phyloP scores from a whole-genome alignment of 2,113 vertebrate species.

The Heterochromis multidens region DNA sequence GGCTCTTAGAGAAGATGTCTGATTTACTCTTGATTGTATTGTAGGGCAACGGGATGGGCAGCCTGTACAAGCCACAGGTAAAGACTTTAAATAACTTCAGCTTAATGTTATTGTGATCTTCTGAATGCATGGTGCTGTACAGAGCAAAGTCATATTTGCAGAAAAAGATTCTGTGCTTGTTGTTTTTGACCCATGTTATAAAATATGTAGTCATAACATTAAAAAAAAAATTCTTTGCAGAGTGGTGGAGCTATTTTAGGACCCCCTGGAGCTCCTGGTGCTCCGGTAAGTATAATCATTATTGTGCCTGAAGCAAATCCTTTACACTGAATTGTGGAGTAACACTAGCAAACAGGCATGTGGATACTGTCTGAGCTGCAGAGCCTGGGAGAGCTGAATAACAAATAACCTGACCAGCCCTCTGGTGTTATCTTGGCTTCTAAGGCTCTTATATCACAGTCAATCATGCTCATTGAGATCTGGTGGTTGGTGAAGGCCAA shows the following conservation, averaged over 20 bases:
- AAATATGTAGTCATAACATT: constrained; percentile 27
- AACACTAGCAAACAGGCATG: constrained; percentile 23
- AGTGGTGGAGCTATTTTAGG: constrained; percentile 79
- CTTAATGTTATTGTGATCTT: constrained; percentile 4
- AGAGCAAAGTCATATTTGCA: neutral
- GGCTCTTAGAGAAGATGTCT: neutral
- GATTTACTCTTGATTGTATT: constrained; percentile 49
- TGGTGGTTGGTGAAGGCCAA: constrained; percentile 28
- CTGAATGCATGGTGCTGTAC: neutral
- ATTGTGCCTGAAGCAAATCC: constrained; percentile 53
- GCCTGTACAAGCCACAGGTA: constrained; percentile 98
- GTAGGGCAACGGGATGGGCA: constrained; percentile 95
- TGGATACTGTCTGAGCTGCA: constrained; percentile 29
- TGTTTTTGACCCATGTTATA: constrained; percentile 29
- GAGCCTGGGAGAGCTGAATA: constrained; percentile 41
- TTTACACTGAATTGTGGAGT: constrained; percentile 27
- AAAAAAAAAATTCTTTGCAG: constrained; percentile 67
- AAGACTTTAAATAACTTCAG: constrained; percentile 24
- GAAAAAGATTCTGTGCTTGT: neutral
- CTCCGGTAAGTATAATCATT: constrained; percentile 80
- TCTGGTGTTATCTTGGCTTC: constrained; percentile 39
- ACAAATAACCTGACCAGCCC: constrained; percentile 40
- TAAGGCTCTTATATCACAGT: constrained; percentile 38
- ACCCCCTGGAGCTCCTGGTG: constrained; percentile 87
- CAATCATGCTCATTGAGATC: constrained; percentile 39